phyloP scores from a whole-genome alignment of 2,888 invertebrate genomes.

The Lampropteryx suffumata region DNA sequence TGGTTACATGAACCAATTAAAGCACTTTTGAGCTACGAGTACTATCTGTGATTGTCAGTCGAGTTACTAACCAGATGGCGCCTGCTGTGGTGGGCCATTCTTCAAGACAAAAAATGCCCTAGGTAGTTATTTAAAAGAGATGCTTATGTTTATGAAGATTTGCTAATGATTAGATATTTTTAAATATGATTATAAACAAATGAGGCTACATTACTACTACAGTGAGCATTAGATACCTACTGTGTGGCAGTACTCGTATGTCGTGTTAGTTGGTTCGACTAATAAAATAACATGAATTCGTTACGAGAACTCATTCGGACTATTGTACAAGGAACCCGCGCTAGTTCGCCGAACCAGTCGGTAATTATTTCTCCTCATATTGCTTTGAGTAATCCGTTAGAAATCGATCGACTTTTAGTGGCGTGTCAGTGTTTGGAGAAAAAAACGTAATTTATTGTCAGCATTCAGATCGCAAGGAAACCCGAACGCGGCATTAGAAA shows the following conservation, averaged over 20 bases:
- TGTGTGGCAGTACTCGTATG: slow-evolving; percentile 6
- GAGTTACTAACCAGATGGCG: slow-evolving; percentile 77
- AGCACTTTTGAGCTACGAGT: slow-evolving; percentile 47
- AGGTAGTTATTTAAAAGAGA: slow-evolving; percentile 27
- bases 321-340: slow-evolving; percentile 78
- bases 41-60: slow-evolving; percentile 73
- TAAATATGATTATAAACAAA: too few species aligned
- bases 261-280: slow-evolving; percentile 28
- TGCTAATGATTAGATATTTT: slow-evolving; percentile 5
- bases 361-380: slow-evolving; percentile 75
- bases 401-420: slow-evolving; percentile 82
- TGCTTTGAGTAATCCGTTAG: slow-evolving; percentile 81
- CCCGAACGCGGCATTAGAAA: slow-evolving; percentile 77
- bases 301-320: slow-evolving; percentile 67
- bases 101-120: slow-evolving; percentile 48
- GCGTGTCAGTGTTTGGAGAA: slow-evolving; percentile 80
- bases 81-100: slow-evolving; percentile 61
- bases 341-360: slow-evolving; percentile 71
- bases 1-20: slow-evolving; percentile 47
- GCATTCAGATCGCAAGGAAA: slow-evolving; percentile 78
- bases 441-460: slow-evolving; percentile 81
- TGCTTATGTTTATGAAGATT: slow-evolving; percentile 14
- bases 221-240: background rate
- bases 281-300: slow-evolving; percentile 44
- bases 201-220: background rate